Base-by-base conservation (phyloP, 92 coral and sea anemone genomes). In the Nematostella vectensis region DNA sequence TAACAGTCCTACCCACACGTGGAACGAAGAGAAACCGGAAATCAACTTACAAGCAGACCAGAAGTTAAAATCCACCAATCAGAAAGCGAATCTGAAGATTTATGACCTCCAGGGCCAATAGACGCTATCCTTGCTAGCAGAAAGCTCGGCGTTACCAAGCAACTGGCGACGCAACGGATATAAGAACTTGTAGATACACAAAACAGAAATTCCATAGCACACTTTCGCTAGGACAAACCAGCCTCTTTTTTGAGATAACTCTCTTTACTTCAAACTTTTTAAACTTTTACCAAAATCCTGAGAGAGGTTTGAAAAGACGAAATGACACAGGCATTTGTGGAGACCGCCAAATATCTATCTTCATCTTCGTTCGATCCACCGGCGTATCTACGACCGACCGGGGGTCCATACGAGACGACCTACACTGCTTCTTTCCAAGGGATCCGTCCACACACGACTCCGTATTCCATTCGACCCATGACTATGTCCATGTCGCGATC, bases 341-440 rank as follows among this genome's bases (percentile, higher is more conserved):
- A 88, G 25, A 88, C 96, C 48, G 91, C 96, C 9, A 78, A 71
- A 47, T 88, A 51, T 50, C 33, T 88, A 61, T 79, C 87, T 18
- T 83, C 87, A 1, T 71, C 96, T 24, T 79, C 94, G 22, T 88
- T 88, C 66, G 94, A 88, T 66, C 88, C 96, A 8, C 96, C 96
- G 19, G 80, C 96, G 16, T 88, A 83, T 57, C 76, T 88, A 31
- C 55, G 94, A 42, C 83, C 88, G 13, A 44, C 88, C 3, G 87
- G 82, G 54, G 96, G 91, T 23, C 94, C 93, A 24, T 89, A 89
- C 72, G 85, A 83, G 61, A 89, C 96, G 25, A 89, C 96, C 36
- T 89, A 89, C 55, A 80, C 84, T 0, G 88, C 87, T 52, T 67
- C 95, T 4, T 85, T 80, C 36, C 87, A 80, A 62, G 75, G 88